A percentile compares a stretch with the other conserved stretches of the same genome.
Evolutionary conservation across 1,140 invertebrate species (phyloP).

Genomic region (Capitella teleta): DNA sequence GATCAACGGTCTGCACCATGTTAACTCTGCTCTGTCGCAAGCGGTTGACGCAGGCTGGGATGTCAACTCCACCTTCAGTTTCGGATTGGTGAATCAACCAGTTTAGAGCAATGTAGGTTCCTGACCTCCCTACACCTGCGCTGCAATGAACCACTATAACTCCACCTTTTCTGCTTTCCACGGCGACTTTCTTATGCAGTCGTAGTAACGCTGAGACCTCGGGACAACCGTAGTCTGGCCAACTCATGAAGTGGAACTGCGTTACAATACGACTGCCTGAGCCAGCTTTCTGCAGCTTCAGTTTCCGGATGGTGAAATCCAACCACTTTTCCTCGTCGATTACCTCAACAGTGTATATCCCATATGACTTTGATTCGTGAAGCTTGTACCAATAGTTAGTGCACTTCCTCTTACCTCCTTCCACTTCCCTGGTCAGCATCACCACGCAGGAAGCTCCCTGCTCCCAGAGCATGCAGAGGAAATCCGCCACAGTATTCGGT

Average conservation of each 20-base stretch:
- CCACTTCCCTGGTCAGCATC: too few relatives aligned
- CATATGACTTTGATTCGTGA: too few relatives aligned
- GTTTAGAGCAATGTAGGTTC: slow-evolving; percentile 93
- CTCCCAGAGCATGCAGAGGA: too few relatives aligned
- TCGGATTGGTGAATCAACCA: slow-evolving; percentile 61
- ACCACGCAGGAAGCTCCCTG: too few relatives aligned
- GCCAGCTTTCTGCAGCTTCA: too few relatives aligned
- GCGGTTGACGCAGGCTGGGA: slow-evolving; percentile 89
- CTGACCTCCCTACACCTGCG: slow-evolving; percentile 91
- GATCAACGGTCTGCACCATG: slow-evolving; percentile 85
- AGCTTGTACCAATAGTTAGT: too few relatives aligned
- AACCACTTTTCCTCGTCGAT: too few relatives aligned
- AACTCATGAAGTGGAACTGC: slow-evolving; percentile 38
- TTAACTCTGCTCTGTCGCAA: slow-evolving; percentile 93
- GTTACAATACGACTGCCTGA: slow-evolving; percentile 30
- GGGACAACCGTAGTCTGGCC: slow-evolving; percentile 42
- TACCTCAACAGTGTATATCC: too few relatives aligned
- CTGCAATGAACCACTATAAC: slow-evolving; percentile 49
- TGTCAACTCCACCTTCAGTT: slow-evolving; percentile 65
- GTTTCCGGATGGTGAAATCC: too few relatives aligned
- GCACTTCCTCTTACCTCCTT: too few relatives aligned
- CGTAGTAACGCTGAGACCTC: slow-evolving; percentile 28
- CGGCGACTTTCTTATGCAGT: slow-evolving; percentile 30
- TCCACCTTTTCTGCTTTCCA: slow-evolving; percentile 19
- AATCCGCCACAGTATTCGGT: too few relatives aligned